Evolutionary conservation across 2,113 vertebrate species (phyloP).

Genomic region (Taurulus bubalis): DNA sequence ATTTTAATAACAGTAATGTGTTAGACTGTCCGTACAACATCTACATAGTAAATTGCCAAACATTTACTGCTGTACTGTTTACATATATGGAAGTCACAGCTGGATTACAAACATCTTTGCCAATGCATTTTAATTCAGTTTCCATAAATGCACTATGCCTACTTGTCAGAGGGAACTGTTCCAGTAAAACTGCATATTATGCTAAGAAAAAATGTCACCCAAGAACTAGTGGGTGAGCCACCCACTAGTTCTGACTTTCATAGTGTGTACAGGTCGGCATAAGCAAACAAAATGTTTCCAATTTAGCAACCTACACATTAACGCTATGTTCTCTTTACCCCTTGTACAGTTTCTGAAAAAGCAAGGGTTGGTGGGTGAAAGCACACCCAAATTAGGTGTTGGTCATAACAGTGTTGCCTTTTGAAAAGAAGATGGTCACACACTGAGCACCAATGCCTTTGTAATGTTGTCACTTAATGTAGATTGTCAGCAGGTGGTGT

Average conservation of each 20-base stretch:
- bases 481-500: not conserved
- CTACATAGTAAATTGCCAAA: not conserved
- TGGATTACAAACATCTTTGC: not conserved
- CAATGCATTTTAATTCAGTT: not conserved
- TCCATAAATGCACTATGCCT: not conserved
- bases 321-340: not conserved
- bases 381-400: not conserved
- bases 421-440: not conserved
- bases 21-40: not conserved
- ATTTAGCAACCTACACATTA: not conserved
- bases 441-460: not conserved
- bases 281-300: not conserved
- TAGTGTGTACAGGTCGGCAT: too few species aligned
- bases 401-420: not conserved
- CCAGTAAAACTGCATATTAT: not conserved
- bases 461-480: not conserved
- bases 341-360: not conserved
- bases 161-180: not conserved
- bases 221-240: not conserved
- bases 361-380: too few species aligned
- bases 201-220: not conserved
- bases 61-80: not conserved
- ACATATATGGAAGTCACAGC: not conserved
- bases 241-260: not conserved
- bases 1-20: not conserved